These are phyloP conservation scores for Drosophila borborema DNA, from an alignment of 2,888 invertebrate species.

Conservation along the genomic window DNA sequence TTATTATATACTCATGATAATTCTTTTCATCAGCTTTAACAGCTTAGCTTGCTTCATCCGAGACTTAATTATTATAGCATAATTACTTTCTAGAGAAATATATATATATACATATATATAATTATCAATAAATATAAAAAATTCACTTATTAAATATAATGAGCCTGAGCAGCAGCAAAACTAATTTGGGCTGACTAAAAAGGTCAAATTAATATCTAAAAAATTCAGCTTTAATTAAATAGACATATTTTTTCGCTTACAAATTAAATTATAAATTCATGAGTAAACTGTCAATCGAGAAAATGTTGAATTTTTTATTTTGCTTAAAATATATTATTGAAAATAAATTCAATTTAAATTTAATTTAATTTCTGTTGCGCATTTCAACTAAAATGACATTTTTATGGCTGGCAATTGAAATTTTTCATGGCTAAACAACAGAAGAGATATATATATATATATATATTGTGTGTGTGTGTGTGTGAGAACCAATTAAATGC, in stretches of 20 bases:
- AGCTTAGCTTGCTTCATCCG: no score
- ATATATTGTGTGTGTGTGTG: neutral
- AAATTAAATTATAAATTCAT: neutral
- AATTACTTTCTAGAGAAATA: no score
- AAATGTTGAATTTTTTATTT: no score
- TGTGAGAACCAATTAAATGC: neutral
- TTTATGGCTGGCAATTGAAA: constrained; percentile 10
- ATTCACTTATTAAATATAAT: neutral
- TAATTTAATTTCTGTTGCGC: neutral
- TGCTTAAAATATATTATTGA: neutral
- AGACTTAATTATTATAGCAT: no score
- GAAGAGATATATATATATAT: neutral
- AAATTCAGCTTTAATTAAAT: neutral
- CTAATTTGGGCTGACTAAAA: neutral
- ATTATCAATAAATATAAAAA: neutral
- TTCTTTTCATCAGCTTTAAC: no score
- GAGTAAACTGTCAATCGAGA: neutral
- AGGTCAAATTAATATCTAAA: neutral
- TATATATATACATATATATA: no score
- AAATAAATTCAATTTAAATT: constrained; percentile 1
- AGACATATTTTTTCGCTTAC: neutral
- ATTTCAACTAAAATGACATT: neutral
- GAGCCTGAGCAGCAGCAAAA: neutral
- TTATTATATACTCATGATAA: no score
- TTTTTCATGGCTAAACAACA: neutral